Evolutionary conservation across 1,140 invertebrate genomes (phyloP), one percentile per base, ranked within the genome.

Genomic region (Drosophila busckii): DNA sequence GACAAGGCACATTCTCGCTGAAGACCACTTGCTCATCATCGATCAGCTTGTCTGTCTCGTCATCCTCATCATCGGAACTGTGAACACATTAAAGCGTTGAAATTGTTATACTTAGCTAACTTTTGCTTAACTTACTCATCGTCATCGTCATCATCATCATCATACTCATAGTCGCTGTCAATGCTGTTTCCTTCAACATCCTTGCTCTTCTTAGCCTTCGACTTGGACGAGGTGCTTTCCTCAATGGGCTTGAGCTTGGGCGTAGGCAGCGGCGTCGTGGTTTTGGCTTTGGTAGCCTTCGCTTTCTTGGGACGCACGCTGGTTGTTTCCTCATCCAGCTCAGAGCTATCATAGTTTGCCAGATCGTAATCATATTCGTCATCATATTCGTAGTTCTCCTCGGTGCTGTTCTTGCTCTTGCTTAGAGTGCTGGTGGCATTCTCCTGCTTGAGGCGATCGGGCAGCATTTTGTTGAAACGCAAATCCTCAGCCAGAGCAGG

Each of bases 401-500:
- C 76, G 40, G 52, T 68, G 17, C 32, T 63, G 42, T 70, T 75
- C 52, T 64, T 80, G 2, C 17, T 22, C 12, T 29, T 38, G 25
- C 22, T 13, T n/a, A n/a, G n/a, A 13, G 42, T 34, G 50, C 20
- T 60, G 9, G 37, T 75, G 20, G 38, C 26, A 13, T 68, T 84
- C 19, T 68, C 37, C 7, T 20, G 17, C 40, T 64, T 65, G 5
- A 73, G 50, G 19, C 56, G 56, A 44, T 70, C 58, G 3, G 69
- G 69, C 32, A 87, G 56, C 63, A 86, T 73, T 63, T 86, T 82
- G 32, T 86, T 85, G 26, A 76, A 86, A 19, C 84, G 76, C 10
- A 69, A 75, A 83, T 87, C 85, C 15, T 85, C 70, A 10, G 78
- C 70, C 20, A 87, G 23, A 1, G 75, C 66, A 15, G 56, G 38